phyloP scores from a whole-genome alignment of 1,140 invertebrate species.

The Stegodyphus dumicola region DNA sequence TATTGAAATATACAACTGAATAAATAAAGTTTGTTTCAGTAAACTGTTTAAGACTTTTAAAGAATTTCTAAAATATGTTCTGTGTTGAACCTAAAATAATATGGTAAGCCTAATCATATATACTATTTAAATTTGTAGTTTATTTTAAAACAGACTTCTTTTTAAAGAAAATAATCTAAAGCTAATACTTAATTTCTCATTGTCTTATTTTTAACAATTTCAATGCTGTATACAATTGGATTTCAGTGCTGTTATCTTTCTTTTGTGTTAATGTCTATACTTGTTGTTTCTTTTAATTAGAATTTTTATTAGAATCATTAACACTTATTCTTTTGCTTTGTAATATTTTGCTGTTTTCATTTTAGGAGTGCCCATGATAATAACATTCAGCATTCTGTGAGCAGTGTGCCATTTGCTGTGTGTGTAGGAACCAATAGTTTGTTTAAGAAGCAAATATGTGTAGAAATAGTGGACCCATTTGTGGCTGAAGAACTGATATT shows the following conservation, averaged over 20 bases:
- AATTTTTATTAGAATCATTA: neutral
- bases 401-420: conserved; percentile 49
- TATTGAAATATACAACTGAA: too few relatives aligned
- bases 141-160: neutral
- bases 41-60: too few relatives aligned
- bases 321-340: neutral
- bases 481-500: conserved; percentile 40
- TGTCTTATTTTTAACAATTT: neutral
- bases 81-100: too few relatives aligned
- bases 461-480: conserved; percentile 59
- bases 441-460: conserved; percentile 6
- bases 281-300: neutral
- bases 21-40: too few relatives aligned
- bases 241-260: neutral
- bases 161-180: neutral
- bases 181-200: neutral
- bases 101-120: too few relatives aligned
- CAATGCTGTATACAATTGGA: neutral
- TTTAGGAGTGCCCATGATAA: conserved; percentile 42
- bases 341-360: conserved; percentile 5
- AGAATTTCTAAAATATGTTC: too few relatives aligned
- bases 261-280: neutral
- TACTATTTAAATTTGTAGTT: too few relatives aligned
- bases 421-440: neutral
- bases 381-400: conserved; percentile 15